These are phyloP conservation scores for Pogonus chalceus DNA, from an alignment of 1,140 invertebrate species.

Conservation along the genomic window DNA sequence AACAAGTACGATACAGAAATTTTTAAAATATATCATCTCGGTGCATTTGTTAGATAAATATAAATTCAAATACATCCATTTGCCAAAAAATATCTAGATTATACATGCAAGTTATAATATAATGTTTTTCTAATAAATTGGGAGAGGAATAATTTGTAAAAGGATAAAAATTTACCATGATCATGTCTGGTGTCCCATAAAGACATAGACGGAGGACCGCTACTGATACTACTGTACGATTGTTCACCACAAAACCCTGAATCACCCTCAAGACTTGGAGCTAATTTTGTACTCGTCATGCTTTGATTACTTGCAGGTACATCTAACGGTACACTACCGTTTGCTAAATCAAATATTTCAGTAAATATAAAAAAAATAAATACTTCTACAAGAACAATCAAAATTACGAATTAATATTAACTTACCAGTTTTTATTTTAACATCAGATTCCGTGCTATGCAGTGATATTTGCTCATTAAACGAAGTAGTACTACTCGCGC, in stretches of 20 bases:
- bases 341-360: conserved; percentile 11
- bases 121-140: too few species aligned
- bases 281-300: conserved; percentile 14
- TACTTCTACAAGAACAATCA: neutral
- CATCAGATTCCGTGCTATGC: conserved; percentile 29
- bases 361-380: neutral
- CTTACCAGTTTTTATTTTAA: conserved; percentile 1
- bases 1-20: too few species aligned
- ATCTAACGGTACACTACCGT: conserved; percentile 23
- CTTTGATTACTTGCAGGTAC: conserved; percentile 19
- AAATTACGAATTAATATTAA: conserved; percentile 10
- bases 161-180: neutral
- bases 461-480: conserved; percentile 26
- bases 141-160: too few species aligned
- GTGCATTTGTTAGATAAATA: too few species aligned
- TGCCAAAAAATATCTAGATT: too few species aligned
- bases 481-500: conserved; percentile 25
- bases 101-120: too few species aligned
- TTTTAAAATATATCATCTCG: too few species aligned
- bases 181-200: conserved; percentile 4
- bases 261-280: conserved; percentile 24
- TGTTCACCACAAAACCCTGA: conserved; percentile 27
- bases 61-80: too few species aligned
- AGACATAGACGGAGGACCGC: conserved; percentile 17
- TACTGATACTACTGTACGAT: conserved; percentile 21